These are phyloP conservation scores for Microtus montanus DNA, from an alignment of 2,113 vertebrate genomes.

Conservation along the genomic window DNA sequence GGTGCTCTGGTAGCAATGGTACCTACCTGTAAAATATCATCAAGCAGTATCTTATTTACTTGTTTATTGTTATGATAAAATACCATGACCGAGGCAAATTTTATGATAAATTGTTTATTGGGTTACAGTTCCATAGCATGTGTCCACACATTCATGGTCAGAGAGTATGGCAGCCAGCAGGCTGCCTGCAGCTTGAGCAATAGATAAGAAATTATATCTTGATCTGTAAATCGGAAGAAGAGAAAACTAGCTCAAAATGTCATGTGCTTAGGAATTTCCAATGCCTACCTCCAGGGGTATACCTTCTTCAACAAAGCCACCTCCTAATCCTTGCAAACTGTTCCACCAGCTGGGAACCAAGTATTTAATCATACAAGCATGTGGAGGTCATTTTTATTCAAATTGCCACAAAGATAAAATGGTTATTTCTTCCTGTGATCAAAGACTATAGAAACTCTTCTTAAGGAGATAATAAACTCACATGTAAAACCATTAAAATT, in stretches of 20 bases:
- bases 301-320: neutral
- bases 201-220: neutral
- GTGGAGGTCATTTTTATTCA: neutral
- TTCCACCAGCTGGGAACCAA: neutral
- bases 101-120: neutral
- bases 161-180: too few species aligned
- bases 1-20: neutral
- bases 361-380: neutral
- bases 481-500: neutral
- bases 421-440: neutral
- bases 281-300: rapidly evolving
- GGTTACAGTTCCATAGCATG: neutral
- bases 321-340: neutral
- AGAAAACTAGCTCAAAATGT: neutral
- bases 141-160: rapidly evolving
- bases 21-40: neutral
- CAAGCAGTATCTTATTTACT: neutral
- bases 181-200: neutral
- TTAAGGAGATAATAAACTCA: neutral
- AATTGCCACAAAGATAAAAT: neutral
- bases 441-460: neutral
- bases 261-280: neutral
- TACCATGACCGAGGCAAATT: neutral
- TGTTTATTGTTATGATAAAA: neutral
- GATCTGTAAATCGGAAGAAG: neutral